Base-by-base conservation (phyloP, 2,113 vertebrate genomes). In the Etia nguti region DNA sequence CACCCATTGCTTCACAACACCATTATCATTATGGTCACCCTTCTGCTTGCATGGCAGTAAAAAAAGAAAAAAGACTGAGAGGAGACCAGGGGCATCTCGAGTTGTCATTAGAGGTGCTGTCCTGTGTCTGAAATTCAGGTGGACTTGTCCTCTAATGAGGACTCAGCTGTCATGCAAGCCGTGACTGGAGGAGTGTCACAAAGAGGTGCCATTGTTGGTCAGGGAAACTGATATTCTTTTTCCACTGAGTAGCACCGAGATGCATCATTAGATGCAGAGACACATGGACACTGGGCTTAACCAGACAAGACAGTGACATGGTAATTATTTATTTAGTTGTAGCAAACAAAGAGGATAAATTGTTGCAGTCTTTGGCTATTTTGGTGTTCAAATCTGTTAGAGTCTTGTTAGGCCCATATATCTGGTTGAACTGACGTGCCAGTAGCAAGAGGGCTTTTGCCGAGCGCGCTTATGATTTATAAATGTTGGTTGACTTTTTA, bases 81-180 rank as follows among this genome's bases (percentile, higher is more conserved):
- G 82, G 87, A 89, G 90, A 91, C 85, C 89, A 65, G 62, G 86
- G 85, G 89, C 90, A 75, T 90, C 84, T 92, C 91, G 82, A 92
- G 90, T 92, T 93, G 91, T 96, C 95, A 94, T 95, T 96, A 96
- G 89, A 89, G 59, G 86, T 77, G 79, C 55, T 84, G 60, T 92
- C 73, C 88, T 87, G 29, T 88, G 86, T 91, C 89, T 92, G 90
- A 90, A 87, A 92, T 91, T 90, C 90, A 93, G 95, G 92, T 95
- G 93, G 93, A 95, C 92, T 68, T 93, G 86, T 92, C 79, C 82
- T 93, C 87, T 95, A 96, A 95, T 95, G 94, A 95, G 95, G 92
- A 92, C 85, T 91, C 84, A 68, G 90, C 92, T 90, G 87, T 94
- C 95, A 95, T 80, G 75, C 81, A 50, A 85, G 81, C 86, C 8